Base-by-base conservation (phyloP, 2,888 invertebrate genomes). In the Leptinotarsa haldemani region DNA sequence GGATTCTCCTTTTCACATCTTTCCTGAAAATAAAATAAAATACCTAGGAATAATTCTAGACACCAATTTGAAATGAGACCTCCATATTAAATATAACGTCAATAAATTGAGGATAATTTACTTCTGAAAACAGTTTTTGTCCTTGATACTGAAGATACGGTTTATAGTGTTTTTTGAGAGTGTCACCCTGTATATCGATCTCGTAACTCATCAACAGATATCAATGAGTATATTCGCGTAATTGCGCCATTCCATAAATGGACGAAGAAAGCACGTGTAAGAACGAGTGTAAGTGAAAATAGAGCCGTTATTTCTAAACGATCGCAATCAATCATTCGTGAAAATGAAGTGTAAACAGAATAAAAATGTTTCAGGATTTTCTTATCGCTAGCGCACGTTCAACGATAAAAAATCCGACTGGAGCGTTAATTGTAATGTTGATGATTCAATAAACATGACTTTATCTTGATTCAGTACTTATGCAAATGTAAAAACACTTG, bases 281-380 rank as follows among this genome's bases (percentile, higher is more conserved):
- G 4, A 22, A 46, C 20, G 5, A 20, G 3, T 50, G 47, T 18
- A 3, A 52, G n/a, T 22, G 20, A 65, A 65, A 65, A 46, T 22
- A 7, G 22, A 47, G 22, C 4, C 20, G 20, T 12, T 46, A 65
- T 65, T 50, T 22, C 48, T 0, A 9, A 47, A 66, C 22, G 25
- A 52, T 50, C 22, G 66, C 18, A 66, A 66, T 66, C 66, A 48
- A 66, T 66, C 66, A 48, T n/a, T 13, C 30, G 66, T 52, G 48
- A 66, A 65, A 47, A 66, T 52, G 16, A 25, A 52, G 52, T 52
- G 66, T 66, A 25, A 66, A 66, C 66, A 66, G 9, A 30, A 66
- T 66, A 48, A 66, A 66, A 66, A 66, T 66, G 40, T 52, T 52
- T 30, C 25, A 4, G 22, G 52, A 66, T 50, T 48, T 66, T 22